Evolutionary conservation across 2,113 vertebrate species (phyloP), one percentile per base, ranked within the genome.

Genomic region (Anhinga rufa): DNA sequence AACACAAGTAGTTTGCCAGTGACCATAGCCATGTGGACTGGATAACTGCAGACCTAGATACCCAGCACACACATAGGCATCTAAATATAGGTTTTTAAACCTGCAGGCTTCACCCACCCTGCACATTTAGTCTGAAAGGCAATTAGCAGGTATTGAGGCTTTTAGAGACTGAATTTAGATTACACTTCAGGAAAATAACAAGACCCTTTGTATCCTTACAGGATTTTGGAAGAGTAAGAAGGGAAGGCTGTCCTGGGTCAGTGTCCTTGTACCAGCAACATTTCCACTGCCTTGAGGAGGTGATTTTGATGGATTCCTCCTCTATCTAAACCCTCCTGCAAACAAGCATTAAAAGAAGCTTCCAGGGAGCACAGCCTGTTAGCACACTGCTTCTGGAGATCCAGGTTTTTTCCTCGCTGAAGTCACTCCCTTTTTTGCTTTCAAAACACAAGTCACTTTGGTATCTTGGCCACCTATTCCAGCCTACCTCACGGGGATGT

Each of bases 371-470:
- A 90, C 32, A 2, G 76, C 70, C 57, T 94, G 87, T 70, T 69
- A 90, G 65, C 87, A 90, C 94, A 85, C 74, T 0, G 74, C 95
- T 96, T 90, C 62, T 80, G 87, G 82, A 97, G 87, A 96, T 94
- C 78, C 52, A 25, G 78, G 81, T 58, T 85, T 85, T 84, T 95
- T 57, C 93, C 75, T 92, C 0, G 4, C 94, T 94, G 66, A 94
- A 92, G 82, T 95, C 96, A 96, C 95, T 97, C 94, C 94, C 78
- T 93, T 91, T 74, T 86, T 85, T 58, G 78, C 95, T 96, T 94
- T 54, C 36, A 76, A 76, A 42, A 76, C 87, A 58, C 81, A 40
- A 95, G 81, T 87, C 87, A 69, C 93, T 85, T 90, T 51, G 87
- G 36, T 66, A 91, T 49, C 44, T 82, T 87, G 62, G 92, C 78